Conservation (phyloP, 2,888 invertebrate genomes). For the Pristionchus exspectatus region DNA sequence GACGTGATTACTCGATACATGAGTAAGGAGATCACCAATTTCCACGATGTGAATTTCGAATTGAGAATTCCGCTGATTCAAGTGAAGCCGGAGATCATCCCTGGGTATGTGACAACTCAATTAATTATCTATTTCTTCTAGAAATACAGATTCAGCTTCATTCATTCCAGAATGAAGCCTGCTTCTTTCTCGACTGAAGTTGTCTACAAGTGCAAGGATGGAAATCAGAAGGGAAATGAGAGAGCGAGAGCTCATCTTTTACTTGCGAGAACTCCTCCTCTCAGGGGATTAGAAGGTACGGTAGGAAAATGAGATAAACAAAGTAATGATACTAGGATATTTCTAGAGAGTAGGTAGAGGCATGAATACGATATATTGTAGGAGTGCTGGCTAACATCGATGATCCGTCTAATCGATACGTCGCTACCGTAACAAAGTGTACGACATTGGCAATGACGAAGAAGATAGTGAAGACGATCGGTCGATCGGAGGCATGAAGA, state of each 20-base stretch:
- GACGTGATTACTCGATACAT: constrained; percentile 46
- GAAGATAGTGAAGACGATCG: not conserved
- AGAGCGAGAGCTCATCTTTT: constrained; percentile 39
- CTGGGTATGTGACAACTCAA: not conserved
- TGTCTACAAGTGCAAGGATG: constrained; percentile 2
- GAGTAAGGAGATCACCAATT: not conserved
- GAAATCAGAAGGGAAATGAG: constrained; percentile 1
- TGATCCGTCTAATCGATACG: constrained; percentile 7
- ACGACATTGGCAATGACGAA: not conserved
- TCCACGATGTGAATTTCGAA: constrained; percentile 35
- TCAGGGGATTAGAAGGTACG: constrained; percentile 37
- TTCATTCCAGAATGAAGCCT: constrained; percentile 23
- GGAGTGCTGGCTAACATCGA: constrained; percentile 26
- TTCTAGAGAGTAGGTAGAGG: not conserved
- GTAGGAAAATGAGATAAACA: not conserved
- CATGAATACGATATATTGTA: not conserved
- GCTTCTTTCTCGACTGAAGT: constrained; percentile 33
- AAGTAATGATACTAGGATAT: too few species aligned
- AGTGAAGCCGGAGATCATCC: not conserved
- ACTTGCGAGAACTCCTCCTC: constrained; percentile 29
- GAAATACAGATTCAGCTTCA: not conserved
- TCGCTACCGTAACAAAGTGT: constrained; percentile 27
- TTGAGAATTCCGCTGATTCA: constrained; percentile 34
- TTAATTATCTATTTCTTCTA: not conserved
- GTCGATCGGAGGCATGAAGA: constrained; percentile 17